phyloP scores from a whole-genome alignment of 2,888 invertebrate species.

The Thymelicus sylvestris region DNA sequence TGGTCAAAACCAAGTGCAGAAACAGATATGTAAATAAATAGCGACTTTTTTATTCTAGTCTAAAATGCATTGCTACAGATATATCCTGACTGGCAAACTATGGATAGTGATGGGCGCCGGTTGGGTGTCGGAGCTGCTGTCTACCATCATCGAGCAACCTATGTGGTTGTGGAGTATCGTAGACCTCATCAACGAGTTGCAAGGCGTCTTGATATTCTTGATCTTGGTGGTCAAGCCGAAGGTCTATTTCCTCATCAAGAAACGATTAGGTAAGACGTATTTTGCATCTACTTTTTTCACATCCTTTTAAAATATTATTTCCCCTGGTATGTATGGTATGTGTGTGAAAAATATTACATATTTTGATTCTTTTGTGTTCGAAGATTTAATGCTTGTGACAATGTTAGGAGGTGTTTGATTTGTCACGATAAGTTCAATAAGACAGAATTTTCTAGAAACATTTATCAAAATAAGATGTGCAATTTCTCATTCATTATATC shows the following conservation, averaged over 20 bases:
- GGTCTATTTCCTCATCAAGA: constrained; percentile 85
- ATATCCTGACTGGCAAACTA: constrained; percentile 89
- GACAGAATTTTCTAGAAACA: no score
- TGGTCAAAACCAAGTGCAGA: no score
- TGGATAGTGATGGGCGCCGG: constrained; percentile 92
- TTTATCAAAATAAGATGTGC: no score
- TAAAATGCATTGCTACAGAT: constrained; percentile 66
- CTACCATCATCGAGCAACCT: constrained; percentile 82
- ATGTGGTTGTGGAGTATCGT: constrained; percentile 80
- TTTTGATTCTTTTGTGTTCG: no score
- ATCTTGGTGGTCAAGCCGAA: constrained; percentile 89
- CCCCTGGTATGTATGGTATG: background rate
- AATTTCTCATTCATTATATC: no score
- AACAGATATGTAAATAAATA: background rate
- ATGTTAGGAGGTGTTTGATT: no score
- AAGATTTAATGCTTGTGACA: no score
- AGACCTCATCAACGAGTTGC: constrained; percentile 88
- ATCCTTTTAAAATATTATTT: background rate
- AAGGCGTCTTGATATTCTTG: constrained; percentile 90
- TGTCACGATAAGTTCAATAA: no score
- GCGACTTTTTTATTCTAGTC: background rate
- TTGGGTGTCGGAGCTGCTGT: constrained; percentile 88
- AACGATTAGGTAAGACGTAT: constrained; percentile 79
- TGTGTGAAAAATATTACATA: no score
- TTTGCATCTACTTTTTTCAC: background rate